Percentiles rank a stretch among this genome's conserved stretches.
phyloP scores from a whole-genome alignment of 2,797 vertebrate genomes.

The Anableps anableps region DNA sequence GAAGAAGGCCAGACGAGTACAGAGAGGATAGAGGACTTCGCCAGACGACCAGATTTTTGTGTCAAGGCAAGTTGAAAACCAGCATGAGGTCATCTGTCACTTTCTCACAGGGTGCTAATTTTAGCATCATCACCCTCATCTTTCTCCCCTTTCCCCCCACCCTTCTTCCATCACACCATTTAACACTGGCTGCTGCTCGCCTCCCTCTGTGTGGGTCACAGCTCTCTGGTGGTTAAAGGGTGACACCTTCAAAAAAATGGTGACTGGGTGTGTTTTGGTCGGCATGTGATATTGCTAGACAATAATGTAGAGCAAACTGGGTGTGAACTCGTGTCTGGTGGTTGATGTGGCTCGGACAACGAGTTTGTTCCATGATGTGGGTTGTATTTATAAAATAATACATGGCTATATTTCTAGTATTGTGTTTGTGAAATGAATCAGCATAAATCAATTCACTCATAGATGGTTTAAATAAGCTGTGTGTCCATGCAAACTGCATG shows the following conservation, averaged over 20 bases:
- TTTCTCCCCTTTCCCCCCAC: constrained; percentile 1
- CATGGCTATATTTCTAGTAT: neutral
- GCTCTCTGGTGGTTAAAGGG: constrained; percentile 42
- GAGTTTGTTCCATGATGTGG: constrained; percentile 32
- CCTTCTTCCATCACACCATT: constrained; percentile 35
- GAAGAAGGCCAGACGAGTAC: neutral
- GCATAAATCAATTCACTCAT: constrained; percentile 7
- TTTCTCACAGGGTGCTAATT: constrained; percentile 69
- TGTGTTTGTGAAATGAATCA: constrained; percentile 26
- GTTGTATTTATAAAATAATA: constrained; percentile 9
- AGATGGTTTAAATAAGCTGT: constrained; percentile 12
- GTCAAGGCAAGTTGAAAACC: constrained; percentile 50
- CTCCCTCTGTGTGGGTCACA: constrained; percentile 49
- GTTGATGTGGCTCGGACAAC: constrained; percentile 31
- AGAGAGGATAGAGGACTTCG: constrained; percentile 21
- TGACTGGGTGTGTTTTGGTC: constrained; percentile 6
- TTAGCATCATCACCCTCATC: constrained; percentile 64
- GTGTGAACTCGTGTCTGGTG: constrained; percentile 17
- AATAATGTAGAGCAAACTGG: neutral
- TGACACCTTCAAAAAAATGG: constrained; percentile 30
- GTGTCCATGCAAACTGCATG: constrained; percentile 1
- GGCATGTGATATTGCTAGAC: constrained; percentile 3
- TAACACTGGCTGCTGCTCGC: constrained; percentile 37
- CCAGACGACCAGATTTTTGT: constrained; percentile 53
- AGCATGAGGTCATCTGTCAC: constrained; percentile 73